These are phyloP conservation scores for Bombyx mori DNA, from an alignment of 1,140 invertebrate genomes.

Conservation along the genomic window DNA sequence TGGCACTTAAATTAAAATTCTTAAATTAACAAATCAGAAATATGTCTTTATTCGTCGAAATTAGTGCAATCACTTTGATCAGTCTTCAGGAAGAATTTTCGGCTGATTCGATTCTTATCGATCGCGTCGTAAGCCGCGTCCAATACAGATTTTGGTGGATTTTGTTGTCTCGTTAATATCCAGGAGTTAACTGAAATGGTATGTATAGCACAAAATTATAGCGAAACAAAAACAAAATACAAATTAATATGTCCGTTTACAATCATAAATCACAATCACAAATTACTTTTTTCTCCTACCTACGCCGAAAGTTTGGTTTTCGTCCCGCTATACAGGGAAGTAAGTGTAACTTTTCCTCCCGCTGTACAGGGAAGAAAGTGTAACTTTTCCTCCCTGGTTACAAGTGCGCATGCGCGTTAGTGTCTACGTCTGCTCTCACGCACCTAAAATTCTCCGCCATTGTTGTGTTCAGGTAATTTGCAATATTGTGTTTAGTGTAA, in stretches of 20 bases:
- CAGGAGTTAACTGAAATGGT: conserved; percentile 75
- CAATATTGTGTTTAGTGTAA: no score
- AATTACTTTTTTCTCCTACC: neutral
- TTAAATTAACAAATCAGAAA: no score
- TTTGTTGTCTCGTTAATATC: conserved; percentile 75
- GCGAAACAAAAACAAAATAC: neutral
- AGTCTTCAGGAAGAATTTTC: conserved; percentile 74
- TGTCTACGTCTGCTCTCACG: no score
- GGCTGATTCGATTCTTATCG: conserved; percentile 73
- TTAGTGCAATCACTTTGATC: conserved; percentile 76
- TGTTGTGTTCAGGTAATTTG: no score
- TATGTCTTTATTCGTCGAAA: conserved; percentile 16
- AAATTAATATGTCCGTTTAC: neutral
- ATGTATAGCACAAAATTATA: neutral
- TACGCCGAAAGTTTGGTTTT: no score
- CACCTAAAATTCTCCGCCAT: no score
- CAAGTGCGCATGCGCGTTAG: no score
- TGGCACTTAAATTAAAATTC: no score
- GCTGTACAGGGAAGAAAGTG: no score
- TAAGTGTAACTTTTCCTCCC: no score
- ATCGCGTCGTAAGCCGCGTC: conserved; percentile 74
- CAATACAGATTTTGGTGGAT: conserved; percentile 71
- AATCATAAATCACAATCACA: neutral
- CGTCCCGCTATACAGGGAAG: no score
- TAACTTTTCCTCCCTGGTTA: no score